These are phyloP conservation scores for Micrasema minimum DNA, from an alignment of 1,140 invertebrate species.

Conservation along the genomic window DNA sequence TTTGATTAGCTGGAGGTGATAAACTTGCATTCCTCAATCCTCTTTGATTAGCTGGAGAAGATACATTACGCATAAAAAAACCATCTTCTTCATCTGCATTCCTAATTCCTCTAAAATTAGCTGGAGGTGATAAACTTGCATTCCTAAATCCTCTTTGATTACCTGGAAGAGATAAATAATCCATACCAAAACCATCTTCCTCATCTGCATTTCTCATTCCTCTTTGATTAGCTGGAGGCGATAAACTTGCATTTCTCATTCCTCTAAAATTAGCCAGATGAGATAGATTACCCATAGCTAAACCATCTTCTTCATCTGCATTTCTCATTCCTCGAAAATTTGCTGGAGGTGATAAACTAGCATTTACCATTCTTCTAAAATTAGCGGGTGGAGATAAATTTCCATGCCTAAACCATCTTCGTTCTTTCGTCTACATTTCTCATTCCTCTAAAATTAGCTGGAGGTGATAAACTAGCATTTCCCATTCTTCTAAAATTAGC, in stretches of 20 bases:
- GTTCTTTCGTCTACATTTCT: not conserved
- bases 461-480: not conserved
- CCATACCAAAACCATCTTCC: not conserved
- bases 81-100: not conserved
- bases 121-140: not conserved
- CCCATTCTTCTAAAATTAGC: not conserved
- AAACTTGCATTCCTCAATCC: not conserved
- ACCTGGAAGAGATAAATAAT: not conserved
- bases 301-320: not conserved
- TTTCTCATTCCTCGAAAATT: not conserved
- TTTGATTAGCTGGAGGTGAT: conserved; percentile 2
- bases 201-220: not conserved
- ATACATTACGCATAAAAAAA: not conserved
- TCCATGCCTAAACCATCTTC: no score
- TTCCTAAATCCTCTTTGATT: conserved; percentile 3
- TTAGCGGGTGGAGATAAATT: no score
- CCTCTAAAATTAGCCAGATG: conserved; percentile 1
- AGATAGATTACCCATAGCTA: not conserved
- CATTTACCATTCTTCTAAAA: no score
- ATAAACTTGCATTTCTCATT: not conserved
- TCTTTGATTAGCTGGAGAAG: not conserved
- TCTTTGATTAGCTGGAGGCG: conserved; percentile 16
- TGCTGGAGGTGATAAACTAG: not conserved
- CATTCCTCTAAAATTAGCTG: not conserved
- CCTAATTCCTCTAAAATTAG: not conserved